phyloP scores from a whole-genome alignment of 2,888 invertebrate species.

The Chymomyza procnemis region DNA sequence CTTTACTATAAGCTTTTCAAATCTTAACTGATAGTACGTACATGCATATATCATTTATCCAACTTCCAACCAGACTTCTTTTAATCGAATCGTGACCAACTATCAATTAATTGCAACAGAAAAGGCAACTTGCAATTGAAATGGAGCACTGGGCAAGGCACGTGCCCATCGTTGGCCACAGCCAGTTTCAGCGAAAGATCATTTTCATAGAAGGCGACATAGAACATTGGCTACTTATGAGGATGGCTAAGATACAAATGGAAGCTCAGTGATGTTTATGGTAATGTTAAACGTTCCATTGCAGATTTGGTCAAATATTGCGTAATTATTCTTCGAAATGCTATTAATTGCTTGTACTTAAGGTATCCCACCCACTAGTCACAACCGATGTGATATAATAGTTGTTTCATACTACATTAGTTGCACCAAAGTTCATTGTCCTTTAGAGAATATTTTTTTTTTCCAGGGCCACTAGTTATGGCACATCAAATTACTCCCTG shows the following conservation, averaged over 20 bases:
- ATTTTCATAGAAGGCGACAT: slow-evolving; percentile 53
- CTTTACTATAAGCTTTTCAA: neutral
- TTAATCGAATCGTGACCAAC: slow-evolving; percentile 30
- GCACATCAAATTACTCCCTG: too few species aligned
- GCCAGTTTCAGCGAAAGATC: slow-evolving; percentile 39
- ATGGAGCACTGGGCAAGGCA: slow-evolving; percentile 50
- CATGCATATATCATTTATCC: slow-evolving; percentile 26
- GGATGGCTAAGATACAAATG: slow-evolving; percentile 54
- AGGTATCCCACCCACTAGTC: neutral
- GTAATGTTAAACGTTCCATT: slow-evolving; percentile 20
- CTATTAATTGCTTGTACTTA: neutral
- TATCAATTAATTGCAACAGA: slow-evolving; percentile 68
- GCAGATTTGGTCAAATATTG: neutral
- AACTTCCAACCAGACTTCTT: slow-evolving; percentile 19
- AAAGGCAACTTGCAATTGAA: slow-evolving; percentile 65
- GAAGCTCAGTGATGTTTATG: slow-evolving; percentile 64
- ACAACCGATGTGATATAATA: neutral
- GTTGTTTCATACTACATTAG: too few species aligned
- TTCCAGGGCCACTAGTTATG: too few species aligned
- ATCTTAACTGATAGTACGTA: slow-evolving; percentile 22
- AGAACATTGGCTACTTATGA: slow-evolving; percentile 46
- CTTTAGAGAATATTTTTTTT: too few species aligned
- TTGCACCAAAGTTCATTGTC: too few species aligned
- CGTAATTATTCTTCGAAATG: neutral
- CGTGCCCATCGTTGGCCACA: slow-evolving; percentile 48